Percentiles rank a stretch among this genome's conserved stretches.
These are phyloP conservation scores for Epinotia ramella DNA, from an alignment of 2,888 invertebrate species.

Conservation along the genomic window DNA sequence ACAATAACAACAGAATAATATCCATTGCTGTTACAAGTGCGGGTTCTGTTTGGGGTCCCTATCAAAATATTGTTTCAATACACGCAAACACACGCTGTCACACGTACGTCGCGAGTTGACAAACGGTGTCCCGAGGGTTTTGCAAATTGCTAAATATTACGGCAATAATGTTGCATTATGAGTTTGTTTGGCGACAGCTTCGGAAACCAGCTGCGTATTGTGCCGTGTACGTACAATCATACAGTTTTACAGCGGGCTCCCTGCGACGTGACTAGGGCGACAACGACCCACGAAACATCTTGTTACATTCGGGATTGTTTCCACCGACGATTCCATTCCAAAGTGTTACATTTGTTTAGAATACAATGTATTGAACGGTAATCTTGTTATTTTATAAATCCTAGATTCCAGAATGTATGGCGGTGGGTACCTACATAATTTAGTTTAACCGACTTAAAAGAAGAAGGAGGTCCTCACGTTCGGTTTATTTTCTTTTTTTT, in stretches of 20 bases:
- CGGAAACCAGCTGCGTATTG: conserved; percentile 66
- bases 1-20: background rate
- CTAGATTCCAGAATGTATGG: too few relatives aligned
- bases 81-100: background rate
- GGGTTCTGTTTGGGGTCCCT: background rate
- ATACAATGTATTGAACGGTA: background rate
- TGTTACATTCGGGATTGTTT: conserved; percentile 59
- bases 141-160: conserved; percentile 45
- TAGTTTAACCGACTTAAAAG: too few relatives aligned
- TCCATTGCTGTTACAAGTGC: conserved; percentile 17
- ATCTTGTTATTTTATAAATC: too few relatives aligned
- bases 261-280: conserved; percentile 67
- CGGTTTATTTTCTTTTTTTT: too few relatives aligned
- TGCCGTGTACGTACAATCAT: conserved; percentile 35
- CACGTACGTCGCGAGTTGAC: conserved; percentile 33
- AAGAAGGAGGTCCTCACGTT: too few relatives aligned
- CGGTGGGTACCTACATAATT: too few relatives aligned
- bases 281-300: conserved; percentile 57
- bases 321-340: conserved; percentile 57
- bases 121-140: conserved; percentile 37
- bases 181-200: conserved; percentile 61
- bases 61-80: conserved; percentile 25
- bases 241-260: conserved; percentile 69
- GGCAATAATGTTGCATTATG: conserved; percentile 54
- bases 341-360: conserved; percentile 49